Evolutionary conservation across 2,797 vertebrate species (phyloP).

Genomic region (Lithobates sylvaticus): DNA sequence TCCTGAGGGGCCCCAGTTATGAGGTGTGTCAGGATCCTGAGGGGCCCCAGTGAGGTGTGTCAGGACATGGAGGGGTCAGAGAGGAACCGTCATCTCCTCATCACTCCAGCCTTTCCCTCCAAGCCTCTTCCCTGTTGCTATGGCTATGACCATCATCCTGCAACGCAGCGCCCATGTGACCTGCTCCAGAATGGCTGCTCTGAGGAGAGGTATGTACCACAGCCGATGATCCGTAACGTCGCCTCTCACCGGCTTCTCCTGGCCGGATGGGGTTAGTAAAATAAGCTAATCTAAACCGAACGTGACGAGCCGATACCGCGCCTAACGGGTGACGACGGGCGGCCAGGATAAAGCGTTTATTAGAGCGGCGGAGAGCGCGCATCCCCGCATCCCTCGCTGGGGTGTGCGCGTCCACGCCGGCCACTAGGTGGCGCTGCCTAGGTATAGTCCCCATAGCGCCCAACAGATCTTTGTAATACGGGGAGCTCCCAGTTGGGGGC

Average conservation of each 20-base stretch:
- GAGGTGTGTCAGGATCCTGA: no score
- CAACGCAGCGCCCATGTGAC: conserved; percentile 75
- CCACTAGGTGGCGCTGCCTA: background rate
- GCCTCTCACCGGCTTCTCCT: conserved; percentile 14
- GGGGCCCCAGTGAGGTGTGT: no score
- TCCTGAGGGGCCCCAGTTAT: no score
- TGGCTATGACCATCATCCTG: conserved; percentile 74
- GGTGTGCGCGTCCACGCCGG: background rate
- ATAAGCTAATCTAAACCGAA: background rate
- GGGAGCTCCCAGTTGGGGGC: background rate
- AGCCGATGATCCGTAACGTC: background rate
- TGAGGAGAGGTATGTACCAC: conserved; percentile 68
- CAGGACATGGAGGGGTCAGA: background rate
- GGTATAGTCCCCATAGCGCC: background rate
- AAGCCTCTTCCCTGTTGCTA: conserved; percentile 71
- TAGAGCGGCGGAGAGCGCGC: background rate
- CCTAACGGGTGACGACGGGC: background rate
- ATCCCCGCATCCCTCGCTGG: background rate
- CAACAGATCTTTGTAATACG: background rate
- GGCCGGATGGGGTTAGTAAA: background rate
- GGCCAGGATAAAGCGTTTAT: background rate
- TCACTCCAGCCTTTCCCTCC: conserved; percentile 50
- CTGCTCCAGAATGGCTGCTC: conserved; percentile 74
- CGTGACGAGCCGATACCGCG: background rate
- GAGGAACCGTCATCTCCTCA: background rate